Base-by-base conservation (phyloP, 2,113 vertebrate genomes). In the Chinchilla lanigera region DNA sequence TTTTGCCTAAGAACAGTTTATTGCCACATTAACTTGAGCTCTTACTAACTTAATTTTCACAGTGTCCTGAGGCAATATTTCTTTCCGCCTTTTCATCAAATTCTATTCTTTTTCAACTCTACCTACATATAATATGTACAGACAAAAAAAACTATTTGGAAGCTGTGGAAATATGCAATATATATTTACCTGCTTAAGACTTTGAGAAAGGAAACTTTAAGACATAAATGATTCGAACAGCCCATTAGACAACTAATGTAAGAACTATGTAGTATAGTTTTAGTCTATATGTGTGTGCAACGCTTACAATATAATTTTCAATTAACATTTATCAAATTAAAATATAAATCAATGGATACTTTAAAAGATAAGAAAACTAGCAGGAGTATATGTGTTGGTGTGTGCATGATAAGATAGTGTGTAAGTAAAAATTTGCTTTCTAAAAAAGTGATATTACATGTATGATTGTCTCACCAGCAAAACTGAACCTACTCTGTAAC, bases 171-270 rank as follows among this genome's bases (percentile, higher is more conserved):
- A 41, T 61, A 54, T 61, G 10, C 41, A 13, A 38, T 6, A 47
- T 41, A 13, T 65, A 2, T 58, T 54, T 93, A 73, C 11, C 16
- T 63, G 12, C n/a, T 87, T 80, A 30, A 56, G 2, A 71, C 16
- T 90, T 95, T 95, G 58, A 75, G 22, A 96, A 87, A 92, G 54
- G 7, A 75, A 73, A 75, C 16, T 41, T 38, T 73, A 17, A 80
- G 61, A 94, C 61, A 89, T 65, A 65, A 95, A 82, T 87, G 17
- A 80, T 8, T 75, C n/a, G 56, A 78, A 38, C 2, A n/a, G 50
- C 38, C 22, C n/a, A 58, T 89, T 52, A 89, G 35, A 86, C 12
- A 4, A 44, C 33, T 44, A 30, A 69, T 47, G 5, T 14, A 60
- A 87, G 47, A 67, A 77, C 92, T 75, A 54, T 5, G 1, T 14